phyloP scores from a whole-genome alignment of 2,888 invertebrate species.

The Dione juno region DNA sequence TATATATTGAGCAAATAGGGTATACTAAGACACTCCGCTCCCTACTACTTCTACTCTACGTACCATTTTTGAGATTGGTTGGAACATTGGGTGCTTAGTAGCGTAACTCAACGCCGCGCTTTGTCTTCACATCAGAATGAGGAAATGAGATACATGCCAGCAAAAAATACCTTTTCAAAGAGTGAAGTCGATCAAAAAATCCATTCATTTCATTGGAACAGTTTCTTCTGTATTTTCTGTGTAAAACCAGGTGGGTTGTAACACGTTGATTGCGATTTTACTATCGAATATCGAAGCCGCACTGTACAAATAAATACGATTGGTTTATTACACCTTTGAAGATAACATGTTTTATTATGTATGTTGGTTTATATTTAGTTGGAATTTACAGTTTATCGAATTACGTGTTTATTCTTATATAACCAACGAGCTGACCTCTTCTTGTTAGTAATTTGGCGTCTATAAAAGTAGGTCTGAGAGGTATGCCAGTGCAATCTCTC shows the following conservation, averaged over 20 bases:
- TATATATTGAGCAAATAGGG: too few species aligned
- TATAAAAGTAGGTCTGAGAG: too few species aligned
- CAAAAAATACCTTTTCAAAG: not conserved
- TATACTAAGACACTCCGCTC: too few species aligned
- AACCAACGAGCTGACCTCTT: too few species aligned
- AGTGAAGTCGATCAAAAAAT: not conserved
- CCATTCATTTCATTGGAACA: constrained; percentile 26
- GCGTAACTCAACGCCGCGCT: too few species aligned
- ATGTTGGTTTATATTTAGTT: not conserved
- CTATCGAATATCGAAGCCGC: constrained; percentile 52
- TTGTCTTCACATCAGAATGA: too few species aligned
- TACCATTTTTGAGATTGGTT: too few species aligned
- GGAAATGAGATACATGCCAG: too few species aligned
- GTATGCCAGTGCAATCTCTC: too few species aligned
- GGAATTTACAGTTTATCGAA: constrained; percentile 25
- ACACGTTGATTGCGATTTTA: constrained; percentile 56
- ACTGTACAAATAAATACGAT: constrained; percentile 52
- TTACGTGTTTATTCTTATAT: not conserved
- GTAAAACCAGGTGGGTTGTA: constrained; percentile 50
- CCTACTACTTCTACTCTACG: too few species aligned
- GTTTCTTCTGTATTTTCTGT: constrained; percentile 36
- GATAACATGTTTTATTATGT: constrained; percentile 24
- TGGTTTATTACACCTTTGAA: constrained; percentile 23
- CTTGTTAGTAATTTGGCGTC: too few species aligned
- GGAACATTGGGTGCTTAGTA: too few species aligned